Evolutionary conservation across 2,113 vertebrate genomes (phyloP).

Genomic region (Ceyx melanurus): DNA sequence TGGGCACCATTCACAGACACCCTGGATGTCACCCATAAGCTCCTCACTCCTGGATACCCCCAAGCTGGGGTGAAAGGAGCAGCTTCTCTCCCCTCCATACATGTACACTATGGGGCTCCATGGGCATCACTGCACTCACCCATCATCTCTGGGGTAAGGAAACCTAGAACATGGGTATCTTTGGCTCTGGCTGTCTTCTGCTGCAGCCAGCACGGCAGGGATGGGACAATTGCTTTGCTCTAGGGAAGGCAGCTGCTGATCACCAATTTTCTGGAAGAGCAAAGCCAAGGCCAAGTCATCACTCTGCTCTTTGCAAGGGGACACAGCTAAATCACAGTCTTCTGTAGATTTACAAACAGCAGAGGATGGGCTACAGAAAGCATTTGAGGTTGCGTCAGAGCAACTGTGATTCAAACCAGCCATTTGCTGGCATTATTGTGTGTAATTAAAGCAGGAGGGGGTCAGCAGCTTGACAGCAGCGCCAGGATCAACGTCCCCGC

Average conservation of each 20-base stretch:
- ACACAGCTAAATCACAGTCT: not conserved
- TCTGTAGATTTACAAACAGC: not conserved
- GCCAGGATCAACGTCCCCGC: not conserved
- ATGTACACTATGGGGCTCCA: not conserved
- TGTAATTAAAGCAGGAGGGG: constrained; percentile 15
- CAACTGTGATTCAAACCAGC: not conserved
- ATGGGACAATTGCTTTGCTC: not conserved
- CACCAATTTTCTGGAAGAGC: not conserved
- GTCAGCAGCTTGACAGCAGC: not conserved
- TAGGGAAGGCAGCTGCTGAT: not conserved
- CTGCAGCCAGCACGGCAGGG: not conserved
- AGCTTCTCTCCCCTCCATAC: not conserved
- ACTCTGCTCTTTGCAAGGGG: not conserved
- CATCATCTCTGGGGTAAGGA: not conserved
- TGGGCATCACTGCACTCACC: not conserved
- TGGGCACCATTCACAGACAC: not conserved
- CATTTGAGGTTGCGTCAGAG: not conserved
- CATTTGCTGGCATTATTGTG: not conserved
- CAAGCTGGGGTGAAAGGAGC: not conserved
- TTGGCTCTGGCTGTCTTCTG: not conserved
- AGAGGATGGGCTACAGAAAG: not conserved
- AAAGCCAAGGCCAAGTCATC: not conserved
- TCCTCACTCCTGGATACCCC: not conserved
- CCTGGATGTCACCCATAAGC: not conserved
- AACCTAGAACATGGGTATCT: not conserved